Evolutionary conservation across 1,140 invertebrate species (phyloP).

Genomic region (Drosophila persimilis): DNA sequence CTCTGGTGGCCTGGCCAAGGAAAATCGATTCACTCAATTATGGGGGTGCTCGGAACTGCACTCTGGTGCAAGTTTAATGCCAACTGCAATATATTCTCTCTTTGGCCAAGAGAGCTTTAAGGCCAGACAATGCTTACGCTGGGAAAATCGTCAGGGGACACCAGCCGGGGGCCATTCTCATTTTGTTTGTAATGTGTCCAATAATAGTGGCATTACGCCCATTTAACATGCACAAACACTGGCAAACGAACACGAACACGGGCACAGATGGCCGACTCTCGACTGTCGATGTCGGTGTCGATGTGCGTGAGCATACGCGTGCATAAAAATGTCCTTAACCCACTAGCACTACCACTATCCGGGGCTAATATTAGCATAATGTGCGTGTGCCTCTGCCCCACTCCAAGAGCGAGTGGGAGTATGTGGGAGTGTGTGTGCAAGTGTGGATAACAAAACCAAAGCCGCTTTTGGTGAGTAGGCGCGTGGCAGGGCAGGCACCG

Average conservation of each 20-base stretch:
- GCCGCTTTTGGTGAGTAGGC: slow-evolving; percentile 50
- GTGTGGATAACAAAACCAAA: slow-evolving; percentile 61
- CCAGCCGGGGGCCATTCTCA: slow-evolving; percentile 49
- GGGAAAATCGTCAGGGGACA: slow-evolving; percentile 2
- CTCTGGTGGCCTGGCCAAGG: not conserved
- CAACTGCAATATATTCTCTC: slow-evolving; percentile 41
- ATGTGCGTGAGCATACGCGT: slow-evolving; percentile 37
- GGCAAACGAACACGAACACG: slow-evolving; percentile 20
- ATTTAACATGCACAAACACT: slow-evolving; percentile 74
- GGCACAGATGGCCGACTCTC: slow-evolving; percentile 30
- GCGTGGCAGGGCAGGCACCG: slow-evolving; percentile 26
- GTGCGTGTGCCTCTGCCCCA: slow-evolving; percentile 29
- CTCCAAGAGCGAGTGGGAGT: slow-evolving; percentile 3
- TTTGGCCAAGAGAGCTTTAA: slow-evolving; percentile 32
- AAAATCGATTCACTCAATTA: slow-evolving; percentile 18
- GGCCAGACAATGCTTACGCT: slow-evolving; percentile 21
- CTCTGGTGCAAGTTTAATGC: slow-evolving; percentile 36
- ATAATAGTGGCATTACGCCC: slow-evolving; percentile 81
- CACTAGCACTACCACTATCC: slow-evolving; percentile 67
- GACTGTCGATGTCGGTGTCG: slow-evolving; percentile 7
- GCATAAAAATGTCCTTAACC: slow-evolving; percentile 80
- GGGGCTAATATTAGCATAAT: slow-evolving; percentile 78
- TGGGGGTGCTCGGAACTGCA: slow-evolving; percentile 14
- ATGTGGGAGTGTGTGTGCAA: slow-evolving; percentile 20
- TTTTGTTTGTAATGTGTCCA: slow-evolving; percentile 80